Evolutionary conservation across 2,113 vertebrate genomes (phyloP), one percentile per base, ranked within the genome.

Genomic region (Trematomus loennbergii): DNA sequence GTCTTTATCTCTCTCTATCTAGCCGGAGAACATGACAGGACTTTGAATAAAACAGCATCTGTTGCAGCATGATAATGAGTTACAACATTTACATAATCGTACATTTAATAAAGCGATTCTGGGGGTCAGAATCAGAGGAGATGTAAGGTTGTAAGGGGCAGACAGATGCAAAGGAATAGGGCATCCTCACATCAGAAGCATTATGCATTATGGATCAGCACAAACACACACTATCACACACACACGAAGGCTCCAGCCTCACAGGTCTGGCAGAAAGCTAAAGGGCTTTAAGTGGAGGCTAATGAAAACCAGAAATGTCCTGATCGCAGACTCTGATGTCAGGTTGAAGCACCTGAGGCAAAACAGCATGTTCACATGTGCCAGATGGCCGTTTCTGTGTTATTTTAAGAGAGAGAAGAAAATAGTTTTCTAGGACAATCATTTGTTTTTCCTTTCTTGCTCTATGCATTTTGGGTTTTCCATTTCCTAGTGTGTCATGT

Each of bases 181-280:
- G 18, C 33, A 60, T 78, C 67, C 79, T 87, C 59, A 48, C 61
- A 73, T 75, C 80, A 64, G 59, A 82, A 77, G 67, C n/a, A 0
- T 7, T 65, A 81, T 87, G 66, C 65, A 82, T 89, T 87, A 87
- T 88, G 71, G 68, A 90, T 82, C 74, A 86, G 65, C 54, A 52
- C 40, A 16, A 13, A 69, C 65, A 64, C 16, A 46, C 61, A 40
- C 36, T n/a, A n/a, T n/a, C 5, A 49, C 45, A n/a, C 9, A 4
- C 73, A 68, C 59, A 78, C 49, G 68, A n/a, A n/a, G n/a, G n/a
- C n/a, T n/a, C n/a, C n/a, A n/a, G n/a, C n/a, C n/a, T n/a, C 61
- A 64, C 61, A 36, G 7, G 22, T 71, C 68, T 52, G 59, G 67
- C 74, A 74, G 54, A 69, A 59, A 33, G 72, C 53, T 58, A 17